Evolutionary conservation across 2,113 vertebrate genomes (phyloP).

Genomic region (Mustelus asterias): DNA sequence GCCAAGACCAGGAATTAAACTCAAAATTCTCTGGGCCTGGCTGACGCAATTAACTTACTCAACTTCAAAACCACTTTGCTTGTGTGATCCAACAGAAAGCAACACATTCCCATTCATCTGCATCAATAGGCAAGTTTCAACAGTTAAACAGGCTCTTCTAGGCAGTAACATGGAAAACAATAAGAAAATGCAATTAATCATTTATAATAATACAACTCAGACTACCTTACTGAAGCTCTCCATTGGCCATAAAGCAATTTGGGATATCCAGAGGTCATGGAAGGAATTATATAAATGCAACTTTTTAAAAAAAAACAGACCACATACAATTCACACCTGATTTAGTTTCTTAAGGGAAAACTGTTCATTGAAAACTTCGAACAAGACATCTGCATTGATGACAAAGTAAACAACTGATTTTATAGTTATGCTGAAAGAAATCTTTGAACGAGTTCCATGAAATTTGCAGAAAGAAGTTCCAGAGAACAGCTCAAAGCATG

Average conservation of each 20-base stretch:
- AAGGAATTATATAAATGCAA: background rate
- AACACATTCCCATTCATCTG: background rate
- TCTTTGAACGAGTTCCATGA: background rate
- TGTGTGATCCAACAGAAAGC: background rate
- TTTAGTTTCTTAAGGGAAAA: background rate
- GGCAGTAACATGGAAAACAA: background rate
- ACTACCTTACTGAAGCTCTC: background rate
- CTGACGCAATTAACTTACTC: background rate
- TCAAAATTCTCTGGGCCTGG: background rate
- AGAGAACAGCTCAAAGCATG: background rate
- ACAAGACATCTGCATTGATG: background rate
- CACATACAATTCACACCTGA: background rate
- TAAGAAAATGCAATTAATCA: background rate
- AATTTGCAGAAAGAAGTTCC: background rate
- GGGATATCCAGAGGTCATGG: background rate
- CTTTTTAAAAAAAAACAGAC: background rate
- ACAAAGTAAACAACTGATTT: background rate
- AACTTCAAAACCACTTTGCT: background rate
- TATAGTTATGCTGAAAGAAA: background rate
- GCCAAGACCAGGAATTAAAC: background rate
- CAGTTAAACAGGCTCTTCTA: background rate
- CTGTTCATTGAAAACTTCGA: background rate
- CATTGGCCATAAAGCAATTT: background rate
- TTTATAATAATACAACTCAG: background rate
- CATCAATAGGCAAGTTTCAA: background rate